Percentiles rank a stretch among this genome's conserved stretches.
Conservation (phyloP, 1,140 invertebrate genomes). For the Hylyphantes graminicola region DNA sequence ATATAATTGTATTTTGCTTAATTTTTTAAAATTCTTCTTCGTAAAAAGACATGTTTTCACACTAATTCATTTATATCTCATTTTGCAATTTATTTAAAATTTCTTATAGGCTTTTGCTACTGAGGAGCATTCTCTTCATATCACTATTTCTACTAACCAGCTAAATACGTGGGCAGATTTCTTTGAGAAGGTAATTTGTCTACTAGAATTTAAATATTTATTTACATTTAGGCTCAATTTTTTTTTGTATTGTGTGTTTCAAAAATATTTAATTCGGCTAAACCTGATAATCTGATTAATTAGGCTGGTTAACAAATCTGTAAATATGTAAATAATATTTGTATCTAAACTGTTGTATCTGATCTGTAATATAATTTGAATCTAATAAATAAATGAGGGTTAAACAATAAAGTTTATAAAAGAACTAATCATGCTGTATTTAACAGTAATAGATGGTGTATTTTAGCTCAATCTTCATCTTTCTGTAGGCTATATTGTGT, state of each 20-base stretch:
- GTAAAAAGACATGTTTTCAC: too few relatives aligned
- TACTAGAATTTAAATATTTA: background rate
- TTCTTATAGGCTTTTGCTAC: slow-evolving; percentile 75
- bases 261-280: background rate
- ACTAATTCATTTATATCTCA: too few relatives aligned
- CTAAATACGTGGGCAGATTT: slow-evolving; percentile 90
- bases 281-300: too few relatives aligned
- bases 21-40: too few relatives aligned
- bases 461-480: background rate
- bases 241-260: background rate
- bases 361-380: too few relatives aligned
- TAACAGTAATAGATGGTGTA: background rate
- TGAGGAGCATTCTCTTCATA: slow-evolving; percentile 87
- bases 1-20: too few relatives aligned
- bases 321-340: background rate
- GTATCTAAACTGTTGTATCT: background rate
- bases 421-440: background rate
- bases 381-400: too few relatives aligned
- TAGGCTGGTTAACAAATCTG: background rate
- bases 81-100: too few relatives aligned
- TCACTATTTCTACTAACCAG: slow-evolving; percentile 93
- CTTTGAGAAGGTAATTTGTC: slow-evolving; percentile 75
- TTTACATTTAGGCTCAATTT: background rate
- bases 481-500: background rate
- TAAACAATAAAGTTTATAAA: background rate